Base-by-base conservation (phyloP, 1,140 invertebrate species). In the Psix sp. region DNA sequence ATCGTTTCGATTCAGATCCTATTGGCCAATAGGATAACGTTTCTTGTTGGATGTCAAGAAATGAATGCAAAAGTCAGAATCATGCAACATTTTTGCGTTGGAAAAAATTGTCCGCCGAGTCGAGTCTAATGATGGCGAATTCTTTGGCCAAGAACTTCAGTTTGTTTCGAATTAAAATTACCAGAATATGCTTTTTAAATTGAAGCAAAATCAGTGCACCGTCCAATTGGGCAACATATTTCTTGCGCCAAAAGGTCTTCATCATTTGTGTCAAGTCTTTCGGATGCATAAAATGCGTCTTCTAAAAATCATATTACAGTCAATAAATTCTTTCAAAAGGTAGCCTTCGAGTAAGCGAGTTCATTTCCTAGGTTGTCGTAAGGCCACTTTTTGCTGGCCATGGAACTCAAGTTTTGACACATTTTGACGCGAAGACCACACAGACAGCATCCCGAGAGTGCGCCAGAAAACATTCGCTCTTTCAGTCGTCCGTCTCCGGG, bases 391-490 rank as follows among this genome's bases (percentile, higher is more conserved):
- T 85, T 84, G 73, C 54, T 10, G 11, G 33, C 33, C 51, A 33
- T 65, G 74, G 77, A 84, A 84, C 81, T 84, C 76, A 77, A 84
- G 79, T 85, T 85, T 85, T 85, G 84, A 85, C 84, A 85, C 82
- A 84, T 85, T 85, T 85, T 85, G 82, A 85, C 82, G 82, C 82
- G 74, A 77, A 78, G 84, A 85, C 84, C 84, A 84, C 84, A 85
- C 84, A 85, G 72, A 60, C 68, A 72, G 82, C 49, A 57, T 71
- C 45, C 72, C 51, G 56, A 65, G 65, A 67, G 42, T 73, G 77
- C 75, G 74, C 68, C 78, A 82, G 80, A 84, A 84, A 83, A 84
- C 82, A 84, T 80, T 74, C 54, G 68, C 49, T 59, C 70, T 14
- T 70, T 31, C 29, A 62, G 63, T 62, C 57, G 56, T 74, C 38